These are phyloP conservation scores for Limnephilus lunatus DNA, from an alignment of 2,888 invertebrate genomes.

Conservation along the genomic window DNA sequence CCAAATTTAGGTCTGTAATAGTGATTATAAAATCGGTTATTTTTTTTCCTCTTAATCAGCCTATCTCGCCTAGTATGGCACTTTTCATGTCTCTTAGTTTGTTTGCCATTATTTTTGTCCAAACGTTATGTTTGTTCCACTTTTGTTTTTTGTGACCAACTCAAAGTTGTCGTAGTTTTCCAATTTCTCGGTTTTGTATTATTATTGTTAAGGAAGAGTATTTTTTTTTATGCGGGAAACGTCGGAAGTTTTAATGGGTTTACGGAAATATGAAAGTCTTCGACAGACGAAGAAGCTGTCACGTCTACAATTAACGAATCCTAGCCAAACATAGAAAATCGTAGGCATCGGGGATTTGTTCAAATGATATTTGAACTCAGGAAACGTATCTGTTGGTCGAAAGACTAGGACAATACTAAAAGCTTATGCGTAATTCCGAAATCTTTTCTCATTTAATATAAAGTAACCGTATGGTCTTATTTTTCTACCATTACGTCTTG, in stretches of 20 bases:
- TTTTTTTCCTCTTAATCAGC: too few species aligned
- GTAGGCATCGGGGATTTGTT: background rate
- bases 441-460: background rate
- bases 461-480: background rate
- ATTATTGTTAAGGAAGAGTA: background rate
- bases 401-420: background rate
- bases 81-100: too few species aligned
- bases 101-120: too few species aligned
- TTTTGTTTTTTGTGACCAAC: too few species aligned
- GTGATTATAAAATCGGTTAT: too few species aligned
- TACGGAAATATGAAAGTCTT: background rate
- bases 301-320: background rate
- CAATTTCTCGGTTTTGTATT: too few species aligned
- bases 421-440: background rate
- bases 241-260: background rate
- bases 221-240: background rate
- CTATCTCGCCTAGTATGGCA: too few species aligned
- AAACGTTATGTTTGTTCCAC: too few species aligned
- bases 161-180: too few species aligned
- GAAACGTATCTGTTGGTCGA: background rate
- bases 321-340: background rate
- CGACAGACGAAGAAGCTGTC: background rate
- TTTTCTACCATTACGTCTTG: background rate
- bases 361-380: background rate
- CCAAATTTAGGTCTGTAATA: too few species aligned